phyloP scores from a whole-genome alignment of 2,113 vertebrate species.

The Esox niger region DNA sequence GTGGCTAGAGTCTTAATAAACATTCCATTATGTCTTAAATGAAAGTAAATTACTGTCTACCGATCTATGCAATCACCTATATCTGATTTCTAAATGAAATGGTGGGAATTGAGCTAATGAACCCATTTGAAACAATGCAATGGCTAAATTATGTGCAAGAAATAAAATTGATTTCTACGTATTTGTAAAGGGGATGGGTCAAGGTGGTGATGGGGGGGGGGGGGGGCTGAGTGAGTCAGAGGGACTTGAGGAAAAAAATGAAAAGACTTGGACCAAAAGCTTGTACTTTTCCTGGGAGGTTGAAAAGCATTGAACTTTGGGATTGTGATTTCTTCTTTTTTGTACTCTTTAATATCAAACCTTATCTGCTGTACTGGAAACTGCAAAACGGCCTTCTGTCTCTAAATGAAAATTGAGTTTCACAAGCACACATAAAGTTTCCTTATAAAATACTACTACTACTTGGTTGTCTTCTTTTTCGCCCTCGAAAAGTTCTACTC shows the following conservation, averaged over 20 bases:
- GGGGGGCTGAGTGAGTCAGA: neutral
- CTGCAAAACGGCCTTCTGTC: slow-evolving; percentile 73
- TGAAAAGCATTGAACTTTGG: slow-evolving; percentile 64
- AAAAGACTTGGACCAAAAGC: slow-evolving; percentile 68
- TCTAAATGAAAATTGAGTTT: slow-evolving; percentile 71
- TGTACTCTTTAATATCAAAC: slow-evolving; percentile 79
- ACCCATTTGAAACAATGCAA: slow-evolving; percentile 13
- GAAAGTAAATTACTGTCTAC: slow-evolving; percentile 57
- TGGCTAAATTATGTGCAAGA: slow-evolving; percentile 31
- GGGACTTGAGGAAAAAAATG: slow-evolving; percentile 21
- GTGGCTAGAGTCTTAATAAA: slow-evolving; percentile 51
- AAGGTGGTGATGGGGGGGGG: slow-evolving; percentile 12
- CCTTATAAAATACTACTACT: slow-evolving; percentile 68
- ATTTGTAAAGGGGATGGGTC: slow-evolving; percentile 21
- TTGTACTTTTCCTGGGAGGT: slow-evolving; percentile 48
- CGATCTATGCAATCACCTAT: slow-evolving; percentile 74
- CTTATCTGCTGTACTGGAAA: slow-evolving; percentile 81
- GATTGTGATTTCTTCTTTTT: slow-evolving; percentile 68
- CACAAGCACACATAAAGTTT: slow-evolving; percentile 80
- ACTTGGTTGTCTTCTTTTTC: slow-evolving; percentile 4
- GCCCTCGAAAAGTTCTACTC: no score
- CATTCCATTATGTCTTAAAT: slow-evolving; percentile 69
- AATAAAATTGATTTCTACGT: slow-evolving; percentile 19
- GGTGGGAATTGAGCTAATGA: slow-evolving; percentile 26
- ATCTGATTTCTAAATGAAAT: slow-evolving; percentile 28